Percentiles rank a stretch among this genome's conserved stretches.
phyloP scores from a whole-genome alignment of 2,888 invertebrate species.

The Pelosia muscerda region DNA sequence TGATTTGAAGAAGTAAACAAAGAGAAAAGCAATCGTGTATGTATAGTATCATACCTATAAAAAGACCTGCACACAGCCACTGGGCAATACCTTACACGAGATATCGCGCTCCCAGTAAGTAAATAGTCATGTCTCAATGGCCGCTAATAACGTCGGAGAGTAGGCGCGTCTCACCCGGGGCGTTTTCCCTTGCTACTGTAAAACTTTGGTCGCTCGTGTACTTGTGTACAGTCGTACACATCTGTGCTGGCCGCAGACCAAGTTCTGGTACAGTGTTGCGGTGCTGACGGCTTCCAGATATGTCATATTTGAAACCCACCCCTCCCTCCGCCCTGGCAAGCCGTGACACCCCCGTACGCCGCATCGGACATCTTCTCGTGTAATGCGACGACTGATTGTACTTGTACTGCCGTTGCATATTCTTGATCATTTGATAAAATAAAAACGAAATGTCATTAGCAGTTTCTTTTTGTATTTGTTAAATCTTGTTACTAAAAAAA shows the following conservation, averaged over 20 bases:
- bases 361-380: constrained; percentile 74
- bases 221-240: constrained; percentile 63
- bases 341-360: constrained; percentile 52
- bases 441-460: neutral
- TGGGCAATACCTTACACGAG: constrained; percentile 62
- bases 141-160: constrained; percentile 76
- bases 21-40: neutral
- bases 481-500: neutral
- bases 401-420: constrained; percentile 41
- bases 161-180: constrained; percentile 75
- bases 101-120: constrained; percentile 71
- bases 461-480: neutral
- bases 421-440: constrained; percentile 51
- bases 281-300: constrained; percentile 82
- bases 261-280: constrained; percentile 80
- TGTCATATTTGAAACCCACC: constrained; percentile 79
- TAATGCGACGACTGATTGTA: constrained; percentile 75
- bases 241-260: constrained; percentile 82
- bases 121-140: constrained; percentile 83
- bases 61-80: constrained; percentile 58
- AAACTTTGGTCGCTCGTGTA: constrained; percentile 69
- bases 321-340: constrained; percentile 41
- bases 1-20: neutral
- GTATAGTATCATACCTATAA: constrained; percentile 22
- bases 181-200: constrained; percentile 68